Evolutionary conservation across 2,797 vertebrate species (phyloP).

Genomic region (Anguilla anguilla): DNA sequence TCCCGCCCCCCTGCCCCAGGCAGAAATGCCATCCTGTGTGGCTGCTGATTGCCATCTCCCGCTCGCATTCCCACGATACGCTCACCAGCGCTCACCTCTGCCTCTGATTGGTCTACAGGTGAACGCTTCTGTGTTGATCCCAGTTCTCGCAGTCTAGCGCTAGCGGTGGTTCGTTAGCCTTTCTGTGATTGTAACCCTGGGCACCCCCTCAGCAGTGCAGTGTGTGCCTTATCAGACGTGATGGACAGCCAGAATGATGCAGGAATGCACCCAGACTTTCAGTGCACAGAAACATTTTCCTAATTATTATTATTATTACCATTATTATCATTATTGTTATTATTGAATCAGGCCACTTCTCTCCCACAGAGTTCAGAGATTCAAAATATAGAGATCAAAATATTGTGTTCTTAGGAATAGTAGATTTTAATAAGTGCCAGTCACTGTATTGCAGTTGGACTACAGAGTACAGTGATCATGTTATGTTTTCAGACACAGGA

Average conservation of each 20-base stretch:
- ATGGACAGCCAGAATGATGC: not conserved
- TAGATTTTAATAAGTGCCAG: slow-evolving; percentile 1
- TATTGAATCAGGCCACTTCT: not conserved
- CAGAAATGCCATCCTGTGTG: slow-evolving; percentile 4
- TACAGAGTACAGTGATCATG: not conserved
- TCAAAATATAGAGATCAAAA: not conserved
- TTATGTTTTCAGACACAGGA: not conserved
- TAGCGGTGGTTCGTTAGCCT: not conserved
- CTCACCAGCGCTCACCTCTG: slow-evolving; percentile 1
- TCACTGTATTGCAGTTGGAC: not conserved
- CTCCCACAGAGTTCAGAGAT: not conserved
- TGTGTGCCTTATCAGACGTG: not conserved
- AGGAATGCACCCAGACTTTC: not conserved
- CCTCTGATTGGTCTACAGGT: not conserved
- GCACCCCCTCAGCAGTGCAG: not conserved
- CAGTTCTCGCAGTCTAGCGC: not conserved
- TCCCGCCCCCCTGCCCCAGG: not conserved
- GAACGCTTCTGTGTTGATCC: not conserved
- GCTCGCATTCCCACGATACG: slow-evolving; percentile 23
- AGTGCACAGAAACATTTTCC: not conserved
- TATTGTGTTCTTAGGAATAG: not conserved
- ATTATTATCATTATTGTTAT: not conserved
- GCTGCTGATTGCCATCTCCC: slow-evolving; percentile 39
- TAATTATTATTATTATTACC: not conserved
- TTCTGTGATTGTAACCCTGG: not conserved